These are phyloP conservation scores for Bellardia pandia DNA, from an alignment of 2,888 invertebrate species.

Conservation along the genomic window DNA sequence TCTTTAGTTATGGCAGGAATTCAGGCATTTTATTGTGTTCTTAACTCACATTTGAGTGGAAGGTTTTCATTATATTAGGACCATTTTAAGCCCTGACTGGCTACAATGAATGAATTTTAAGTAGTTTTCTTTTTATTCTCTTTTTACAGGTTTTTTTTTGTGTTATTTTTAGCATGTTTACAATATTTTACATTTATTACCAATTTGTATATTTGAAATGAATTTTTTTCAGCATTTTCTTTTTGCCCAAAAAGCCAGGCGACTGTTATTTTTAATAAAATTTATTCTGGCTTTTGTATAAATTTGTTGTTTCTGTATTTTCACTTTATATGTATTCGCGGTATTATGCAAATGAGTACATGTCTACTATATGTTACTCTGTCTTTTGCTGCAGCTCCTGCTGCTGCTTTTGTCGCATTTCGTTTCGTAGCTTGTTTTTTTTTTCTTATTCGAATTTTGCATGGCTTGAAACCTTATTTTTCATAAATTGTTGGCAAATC, in stretches of 20 bases:
- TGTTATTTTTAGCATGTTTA: conserved; percentile 62
- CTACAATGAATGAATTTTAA: conserved; percentile 73
- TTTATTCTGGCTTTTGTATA: conserved; percentile 57
- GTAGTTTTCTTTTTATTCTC: conserved; percentile 57
- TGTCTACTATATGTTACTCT: conserved; percentile 66
- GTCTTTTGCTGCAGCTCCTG: conserved; percentile 54
- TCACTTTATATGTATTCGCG: conserved; percentile 63
- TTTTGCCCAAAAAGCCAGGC: conserved; percentile 48
- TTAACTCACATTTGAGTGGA: conserved; percentile 31
- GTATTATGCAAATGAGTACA: conserved; percentile 73
- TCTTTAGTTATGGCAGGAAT: conserved; percentile 20
- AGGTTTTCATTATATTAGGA: background rate
- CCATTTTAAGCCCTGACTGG: conserved; percentile 55
- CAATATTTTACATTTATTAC: conserved; percentile 71
- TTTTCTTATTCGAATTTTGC: conserved; percentile 35
- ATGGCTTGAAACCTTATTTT: conserved; percentile 69
- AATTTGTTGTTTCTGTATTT: conserved; percentile 24
- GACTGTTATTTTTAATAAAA: conserved; percentile 64
- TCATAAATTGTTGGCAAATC: conserved; percentile 69
- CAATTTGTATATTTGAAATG: conserved; percentile 65
- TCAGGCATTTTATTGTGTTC: conserved; percentile 64
- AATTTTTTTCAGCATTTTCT: conserved; percentile 7
- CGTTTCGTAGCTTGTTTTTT: conserved; percentile 22
- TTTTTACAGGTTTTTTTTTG: conserved; percentile 6
- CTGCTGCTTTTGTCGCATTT: conserved; percentile 11